A percentile compares a stretch with the other conserved stretches of the same genome.
These are phyloP conservation scores for Phaethornis superciliosus DNA, from an alignment of 2,113 vertebrate species.

Conservation along the genomic window DNA sequence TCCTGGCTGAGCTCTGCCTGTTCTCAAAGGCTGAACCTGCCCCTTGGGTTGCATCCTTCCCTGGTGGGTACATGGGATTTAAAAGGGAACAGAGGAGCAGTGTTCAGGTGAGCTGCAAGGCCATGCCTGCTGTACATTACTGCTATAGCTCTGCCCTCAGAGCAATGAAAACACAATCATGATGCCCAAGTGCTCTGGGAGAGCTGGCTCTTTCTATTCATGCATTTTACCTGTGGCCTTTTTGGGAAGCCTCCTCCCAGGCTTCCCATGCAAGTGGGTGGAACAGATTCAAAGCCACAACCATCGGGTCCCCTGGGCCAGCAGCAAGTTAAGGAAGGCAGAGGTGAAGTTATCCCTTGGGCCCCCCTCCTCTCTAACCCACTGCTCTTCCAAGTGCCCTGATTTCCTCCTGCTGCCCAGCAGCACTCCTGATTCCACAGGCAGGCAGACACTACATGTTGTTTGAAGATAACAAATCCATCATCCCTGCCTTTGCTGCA, in stretches of 20 bases:
- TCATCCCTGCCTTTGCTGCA: not conserved
- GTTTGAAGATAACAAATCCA: not conserved
- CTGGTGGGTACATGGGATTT: accelerated
- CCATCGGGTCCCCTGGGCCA: not conserved
- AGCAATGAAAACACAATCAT: not conserved
- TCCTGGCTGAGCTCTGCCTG: not conserved
- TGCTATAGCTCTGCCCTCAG: not conserved
- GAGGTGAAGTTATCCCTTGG: not conserved
- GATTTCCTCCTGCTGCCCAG: not conserved
- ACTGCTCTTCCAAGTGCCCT: not conserved
- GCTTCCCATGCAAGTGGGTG: not conserved
- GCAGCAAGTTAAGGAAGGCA: not conserved
- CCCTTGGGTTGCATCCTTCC: not conserved
- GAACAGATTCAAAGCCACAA: not conserved
- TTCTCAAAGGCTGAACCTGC: not conserved
- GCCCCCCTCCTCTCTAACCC: not conserved
- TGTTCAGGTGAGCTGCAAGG: not conserved
- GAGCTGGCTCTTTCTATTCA: too few relatives aligned
- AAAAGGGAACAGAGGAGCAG: not conserved
- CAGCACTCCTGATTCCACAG: not conserved
- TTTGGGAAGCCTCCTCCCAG: not conserved
- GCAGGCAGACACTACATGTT: not conserved
- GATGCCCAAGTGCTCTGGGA: not conserved
- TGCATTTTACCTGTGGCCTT: not conserved
- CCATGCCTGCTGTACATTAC: accelerated